A percentile compares a stretch with the other conserved stretches of the same genome.
Evolutionary conservation across 2,113 vertebrate genomes (phyloP).

Genomic region (Struthio camelus): DNA sequence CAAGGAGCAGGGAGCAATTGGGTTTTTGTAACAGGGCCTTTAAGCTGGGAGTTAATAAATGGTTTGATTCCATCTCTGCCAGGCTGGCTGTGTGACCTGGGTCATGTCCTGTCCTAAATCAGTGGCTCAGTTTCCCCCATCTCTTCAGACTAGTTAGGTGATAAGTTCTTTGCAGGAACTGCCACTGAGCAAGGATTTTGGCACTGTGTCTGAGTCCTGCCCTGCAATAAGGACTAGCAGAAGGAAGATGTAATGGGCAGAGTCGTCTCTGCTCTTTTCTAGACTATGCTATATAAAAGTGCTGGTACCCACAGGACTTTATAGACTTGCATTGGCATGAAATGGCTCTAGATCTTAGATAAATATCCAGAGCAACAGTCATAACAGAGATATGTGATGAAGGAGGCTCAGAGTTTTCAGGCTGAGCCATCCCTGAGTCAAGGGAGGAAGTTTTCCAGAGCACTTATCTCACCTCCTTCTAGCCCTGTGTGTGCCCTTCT

Average conservation of each 20-base stretch:
- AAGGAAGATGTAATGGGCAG: rapidly evolving
- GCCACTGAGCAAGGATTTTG: background rate
- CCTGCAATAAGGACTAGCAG: background rate
- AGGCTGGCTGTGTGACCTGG: background rate
- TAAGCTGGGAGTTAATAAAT: background rate
- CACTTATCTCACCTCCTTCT: background rate
- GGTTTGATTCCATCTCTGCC: rapidly evolving
- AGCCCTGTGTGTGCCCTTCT: rapidly evolving
- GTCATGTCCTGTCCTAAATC: background rate
- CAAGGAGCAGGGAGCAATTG: background rate
- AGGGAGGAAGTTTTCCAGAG: background rate
- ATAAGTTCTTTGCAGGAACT: background rate
- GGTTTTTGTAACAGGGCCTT: background rate
- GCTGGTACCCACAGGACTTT: background rate
- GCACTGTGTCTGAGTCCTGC: background rate
- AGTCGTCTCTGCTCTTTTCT: background rate
- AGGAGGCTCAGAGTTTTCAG: no score
- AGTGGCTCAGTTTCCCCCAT: background rate
- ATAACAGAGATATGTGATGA: no score
- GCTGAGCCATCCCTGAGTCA: no score
- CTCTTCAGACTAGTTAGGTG: rapidly evolving
- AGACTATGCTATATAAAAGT: background rate
- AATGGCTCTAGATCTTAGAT: background rate
- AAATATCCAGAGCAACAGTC: background rate
- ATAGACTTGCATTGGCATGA: background rate